phyloP scores from a whole-genome alignment of 2,113 vertebrate species.

The Scalopus aquaticus region DNA sequence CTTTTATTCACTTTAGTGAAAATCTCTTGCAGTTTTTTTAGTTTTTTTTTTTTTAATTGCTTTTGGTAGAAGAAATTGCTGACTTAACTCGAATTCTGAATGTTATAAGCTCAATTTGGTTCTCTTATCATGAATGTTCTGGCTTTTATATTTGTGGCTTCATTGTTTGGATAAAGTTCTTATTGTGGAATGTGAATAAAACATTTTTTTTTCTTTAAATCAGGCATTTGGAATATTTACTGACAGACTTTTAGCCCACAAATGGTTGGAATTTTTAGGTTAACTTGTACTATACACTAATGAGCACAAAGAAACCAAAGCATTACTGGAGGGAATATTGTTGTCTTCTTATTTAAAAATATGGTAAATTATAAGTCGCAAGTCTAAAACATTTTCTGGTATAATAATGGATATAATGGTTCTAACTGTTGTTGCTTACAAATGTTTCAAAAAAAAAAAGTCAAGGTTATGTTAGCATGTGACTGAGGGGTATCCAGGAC shows the following conservation, averaged over 20 bases:
- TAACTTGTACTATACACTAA: background rate
- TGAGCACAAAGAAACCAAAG: background rate
- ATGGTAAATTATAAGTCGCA: background rate
- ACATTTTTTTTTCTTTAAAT: constrained; percentile 4
- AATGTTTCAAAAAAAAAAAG: background rate
- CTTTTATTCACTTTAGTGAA: constrained; percentile 55
- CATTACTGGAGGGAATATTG: background rate
- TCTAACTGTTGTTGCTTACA: background rate
- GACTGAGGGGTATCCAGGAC: too few species aligned
- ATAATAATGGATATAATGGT: background rate
- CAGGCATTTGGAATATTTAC: background rate
- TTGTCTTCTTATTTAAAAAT: background rate
- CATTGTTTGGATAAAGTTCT: background rate
- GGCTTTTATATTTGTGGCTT: constrained; percentile 43
- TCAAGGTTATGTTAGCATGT: too few species aligned
- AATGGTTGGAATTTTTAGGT: background rate
- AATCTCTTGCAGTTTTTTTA: constrained; percentile 52
- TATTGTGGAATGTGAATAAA: constrained; percentile 4
- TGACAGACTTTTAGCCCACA: background rate
- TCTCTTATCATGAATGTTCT: background rate
- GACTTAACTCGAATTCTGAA: background rate
- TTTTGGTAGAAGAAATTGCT: background rate
- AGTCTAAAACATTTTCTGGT: background rate
- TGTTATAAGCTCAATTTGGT: background rate
- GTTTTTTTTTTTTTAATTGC: constrained; percentile 51